Percentiles rank a stretch among this genome's conserved stretches.
Conservation (phyloP, 2,113 vertebrate genomes). For the Hiodon alosoides region DNA sequence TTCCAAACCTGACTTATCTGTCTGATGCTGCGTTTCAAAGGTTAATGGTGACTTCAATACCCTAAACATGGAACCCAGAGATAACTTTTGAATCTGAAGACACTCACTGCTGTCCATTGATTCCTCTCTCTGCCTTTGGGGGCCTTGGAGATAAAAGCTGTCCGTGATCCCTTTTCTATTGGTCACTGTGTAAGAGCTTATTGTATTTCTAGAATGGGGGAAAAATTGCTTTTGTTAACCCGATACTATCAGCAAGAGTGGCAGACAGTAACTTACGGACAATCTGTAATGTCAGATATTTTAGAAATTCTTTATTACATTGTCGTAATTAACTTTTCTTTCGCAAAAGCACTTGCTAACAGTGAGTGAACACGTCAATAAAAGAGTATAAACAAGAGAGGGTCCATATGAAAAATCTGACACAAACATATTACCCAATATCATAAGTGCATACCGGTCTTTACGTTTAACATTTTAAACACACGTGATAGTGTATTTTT, state of each 20-base stretch:
- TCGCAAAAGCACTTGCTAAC: background rate
- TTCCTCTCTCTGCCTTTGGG: background rate
- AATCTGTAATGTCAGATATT: background rate
- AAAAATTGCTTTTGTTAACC: background rate
- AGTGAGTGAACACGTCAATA: conserved; percentile 13
- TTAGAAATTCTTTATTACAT: background rate
- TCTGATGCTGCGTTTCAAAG: background rate
- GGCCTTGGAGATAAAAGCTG: background rate
- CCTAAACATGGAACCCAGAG: conserved; percentile 6
- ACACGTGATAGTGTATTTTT: conserved; percentile 8
- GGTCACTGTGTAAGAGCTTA: background rate
- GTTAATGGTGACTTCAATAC: conserved; percentile 8
- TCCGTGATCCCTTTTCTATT: background rate
- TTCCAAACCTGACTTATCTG: background rate
- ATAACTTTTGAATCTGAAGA: conserved; percentile 1
- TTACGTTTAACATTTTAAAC: background rate
- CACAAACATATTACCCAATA: background rate
- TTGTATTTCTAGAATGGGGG: background rate
- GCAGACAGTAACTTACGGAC: no score
- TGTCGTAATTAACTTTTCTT: background rate
- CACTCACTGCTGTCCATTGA: conserved; percentile 3
- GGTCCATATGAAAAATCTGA: background rate
- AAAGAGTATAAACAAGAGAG: background rate
- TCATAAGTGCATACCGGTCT: background rate
- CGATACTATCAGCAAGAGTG: background rate